A percentile compares a stretch with the other conserved stretches of the same genome.
Conservation (phyloP, 1,140 invertebrate genomes). For the Bombus vancouverensis region DNA sequence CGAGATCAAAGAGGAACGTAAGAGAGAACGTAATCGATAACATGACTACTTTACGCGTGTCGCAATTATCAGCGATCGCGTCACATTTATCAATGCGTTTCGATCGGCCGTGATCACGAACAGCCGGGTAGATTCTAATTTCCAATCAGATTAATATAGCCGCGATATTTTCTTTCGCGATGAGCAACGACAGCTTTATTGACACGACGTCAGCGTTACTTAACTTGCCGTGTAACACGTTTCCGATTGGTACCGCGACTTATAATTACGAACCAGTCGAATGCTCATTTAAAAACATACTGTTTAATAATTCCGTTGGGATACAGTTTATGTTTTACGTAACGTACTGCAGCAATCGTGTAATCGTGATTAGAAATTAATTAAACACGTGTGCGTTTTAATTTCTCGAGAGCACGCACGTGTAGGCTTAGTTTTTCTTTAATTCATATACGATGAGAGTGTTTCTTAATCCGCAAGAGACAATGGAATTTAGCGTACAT, state of each 20-base stretch:
- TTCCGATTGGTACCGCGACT: not conserved
- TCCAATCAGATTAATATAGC: constrained; percentile 29
- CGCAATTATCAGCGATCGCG: constrained; percentile 27
- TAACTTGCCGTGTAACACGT: constrained; percentile 14
- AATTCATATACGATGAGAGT: too few species aligned
- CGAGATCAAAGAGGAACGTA: too few species aligned
- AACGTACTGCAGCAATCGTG: too few species aligned
- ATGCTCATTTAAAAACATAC: too few species aligned
- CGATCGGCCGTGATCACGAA: constrained; percentile 29
- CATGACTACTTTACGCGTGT: constrained; percentile 19
- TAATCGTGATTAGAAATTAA: too few species aligned
- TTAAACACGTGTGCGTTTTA: too few species aligned
- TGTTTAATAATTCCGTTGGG: too few species aligned
- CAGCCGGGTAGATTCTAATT: constrained; percentile 12
- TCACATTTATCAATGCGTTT: constrained; percentile 22
- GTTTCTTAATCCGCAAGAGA: too few species aligned
- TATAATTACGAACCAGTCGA: constrained; percentile 18
- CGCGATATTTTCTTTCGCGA: constrained; percentile 26
- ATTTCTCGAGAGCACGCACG: too few species aligned
- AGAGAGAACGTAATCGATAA: constrained; percentile 4
- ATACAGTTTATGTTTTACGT: too few species aligned
- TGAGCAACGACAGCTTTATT: constrained; percentile 39
- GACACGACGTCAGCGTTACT: constrained; percentile 20
- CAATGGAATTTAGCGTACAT: too few species aligned
- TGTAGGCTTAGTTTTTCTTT: too few species aligned